phyloP scores from a whole-genome alignment of 2,888 invertebrate species.

The Drosophila bunnanda region DNA sequence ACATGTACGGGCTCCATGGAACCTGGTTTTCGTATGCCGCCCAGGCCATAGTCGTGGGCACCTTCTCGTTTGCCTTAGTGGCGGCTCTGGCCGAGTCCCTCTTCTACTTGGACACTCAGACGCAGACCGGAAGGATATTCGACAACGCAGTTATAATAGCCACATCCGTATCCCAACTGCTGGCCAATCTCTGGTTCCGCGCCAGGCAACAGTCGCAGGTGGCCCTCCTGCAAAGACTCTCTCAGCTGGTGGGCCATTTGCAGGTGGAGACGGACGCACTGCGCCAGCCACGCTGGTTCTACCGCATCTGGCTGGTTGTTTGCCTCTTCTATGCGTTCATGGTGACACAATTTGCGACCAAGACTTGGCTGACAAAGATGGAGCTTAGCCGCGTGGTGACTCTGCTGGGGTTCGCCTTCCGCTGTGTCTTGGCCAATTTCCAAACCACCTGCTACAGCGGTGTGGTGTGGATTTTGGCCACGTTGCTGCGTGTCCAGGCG shows the following conservation, averaged over 20 bases:
- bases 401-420: conserved; percentile 34
- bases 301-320: conserved; percentile 36
- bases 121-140: conserved; percentile 20
- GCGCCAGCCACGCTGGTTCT: conserved; percentile 19
- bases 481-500: conserved; percentile 38
- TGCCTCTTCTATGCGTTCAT: conserved; percentile 19
- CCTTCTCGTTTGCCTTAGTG: conserved; percentile 31
- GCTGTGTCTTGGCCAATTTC: conserved; percentile 50
- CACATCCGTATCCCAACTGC: conserved; percentile 38
- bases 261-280: neutral
- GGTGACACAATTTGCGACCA: conserved; percentile 1
- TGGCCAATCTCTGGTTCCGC: conserved; percentile 53
- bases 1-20: conserved; percentile 26
- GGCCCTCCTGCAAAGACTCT: conserved; percentile 33
- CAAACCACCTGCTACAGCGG: conserved; percentile 51
- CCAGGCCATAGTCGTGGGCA: conserved; percentile 13
- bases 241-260: conserved; percentile 3
- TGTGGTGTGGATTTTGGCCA: conserved; percentile 33
- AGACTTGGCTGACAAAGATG: conserved; percentile 1
- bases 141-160: conserved; percentile 53
- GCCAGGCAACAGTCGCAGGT: conserved; percentile 46
- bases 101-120: conserved; percentile 29
- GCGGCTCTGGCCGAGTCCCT: conserved; percentile 16
- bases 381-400: conserved; percentile 11
- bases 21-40: conserved; percentile 15